Conservation (phyloP, 2,888 invertebrate species). For the Crematogaster levior region DNA sequence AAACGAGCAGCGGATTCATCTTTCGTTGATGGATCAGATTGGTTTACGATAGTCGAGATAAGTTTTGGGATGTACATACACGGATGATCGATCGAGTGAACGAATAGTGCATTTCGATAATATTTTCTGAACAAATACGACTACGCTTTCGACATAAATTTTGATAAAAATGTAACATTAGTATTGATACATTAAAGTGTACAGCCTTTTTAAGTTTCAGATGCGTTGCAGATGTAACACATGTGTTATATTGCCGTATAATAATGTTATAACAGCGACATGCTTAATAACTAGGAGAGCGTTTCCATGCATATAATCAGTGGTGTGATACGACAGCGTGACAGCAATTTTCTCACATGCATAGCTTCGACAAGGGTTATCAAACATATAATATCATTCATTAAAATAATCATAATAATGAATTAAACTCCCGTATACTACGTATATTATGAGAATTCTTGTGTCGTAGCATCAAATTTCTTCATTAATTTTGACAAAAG, state of each 20-base stretch:
- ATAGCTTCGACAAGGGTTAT: conserved; percentile 12
- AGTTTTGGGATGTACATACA: neutral
- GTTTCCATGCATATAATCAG: conserved; percentile 14
- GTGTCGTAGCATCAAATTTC: too few species aligned
- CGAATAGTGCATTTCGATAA: neutral
- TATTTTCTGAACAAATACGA: neutral
- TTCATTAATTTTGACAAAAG: too few species aligned
- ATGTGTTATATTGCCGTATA: neutral
- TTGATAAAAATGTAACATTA: neutral
- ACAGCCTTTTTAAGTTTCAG: neutral
- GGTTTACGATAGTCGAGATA: conserved; percentile 13
- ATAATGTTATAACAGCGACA: conserved; percentile 14
- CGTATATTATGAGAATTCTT: too few species aligned
- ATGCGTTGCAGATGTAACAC: neutral
- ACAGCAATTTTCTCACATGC: conserved; percentile 30
- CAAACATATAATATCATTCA: neutral
- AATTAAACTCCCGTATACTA: too few species aligned
- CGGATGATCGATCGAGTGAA: conserved; percentile 9
- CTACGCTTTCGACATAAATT: neutral
- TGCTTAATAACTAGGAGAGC: conserved; percentile 21
- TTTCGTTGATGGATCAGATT: conserved; percentile 24
- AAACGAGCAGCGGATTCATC: conserved; percentile 30
- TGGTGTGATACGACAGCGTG: conserved; percentile 4
- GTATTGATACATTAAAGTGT: neutral
- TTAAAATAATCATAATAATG: conserved; percentile 27